A percentile compares a stretch with the other conserved stretches of the same genome.
phyloP scores from a whole-genome alignment of 1,140 invertebrate species.

The Dermatophagoides farinae region DNA sequence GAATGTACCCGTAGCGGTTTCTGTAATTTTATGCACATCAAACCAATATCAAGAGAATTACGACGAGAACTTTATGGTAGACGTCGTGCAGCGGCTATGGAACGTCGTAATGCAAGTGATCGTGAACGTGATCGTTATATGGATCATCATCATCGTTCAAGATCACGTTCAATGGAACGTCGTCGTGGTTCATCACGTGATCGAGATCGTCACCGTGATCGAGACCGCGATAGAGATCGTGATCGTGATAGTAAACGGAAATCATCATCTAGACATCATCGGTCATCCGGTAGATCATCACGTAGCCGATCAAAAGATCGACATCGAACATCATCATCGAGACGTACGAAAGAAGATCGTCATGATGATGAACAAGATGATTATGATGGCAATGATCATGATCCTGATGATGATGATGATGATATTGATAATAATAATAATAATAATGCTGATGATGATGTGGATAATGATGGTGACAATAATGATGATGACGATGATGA shows the following conservation, averaged over 20 bases:
- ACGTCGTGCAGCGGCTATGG: conserved; percentile 19
- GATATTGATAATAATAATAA: background rate
- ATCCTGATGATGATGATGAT: background rate
- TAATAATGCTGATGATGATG: too few species aligned
- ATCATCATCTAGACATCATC: too few species aligned
- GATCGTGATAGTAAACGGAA: background rate
- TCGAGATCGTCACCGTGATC: background rate
- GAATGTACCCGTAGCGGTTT: conserved; percentile 95
- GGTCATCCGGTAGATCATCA: too few species aligned
- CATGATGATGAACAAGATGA: background rate
- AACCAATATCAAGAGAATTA: conserved; percentile 83
- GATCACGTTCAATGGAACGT: conserved; percentile 2
- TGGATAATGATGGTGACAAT: too few species aligned
- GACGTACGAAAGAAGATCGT: background rate
- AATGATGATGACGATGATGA: too few species aligned
- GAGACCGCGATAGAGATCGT: background rate
- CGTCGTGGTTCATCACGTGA: background rate
- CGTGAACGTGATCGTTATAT: background rate
- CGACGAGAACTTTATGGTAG: conserved; percentile 53
- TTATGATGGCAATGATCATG: background rate
- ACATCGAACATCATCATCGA: too few species aligned
- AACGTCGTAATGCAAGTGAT: conserved; percentile 1
- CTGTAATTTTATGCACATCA: conserved; percentile 99
- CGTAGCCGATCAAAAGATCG: too few species aligned
- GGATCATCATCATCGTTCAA: background rate